Evolutionary conservation across 2,797 vertebrate genomes (phyloP).

Genomic region (Alca torda): DNA sequence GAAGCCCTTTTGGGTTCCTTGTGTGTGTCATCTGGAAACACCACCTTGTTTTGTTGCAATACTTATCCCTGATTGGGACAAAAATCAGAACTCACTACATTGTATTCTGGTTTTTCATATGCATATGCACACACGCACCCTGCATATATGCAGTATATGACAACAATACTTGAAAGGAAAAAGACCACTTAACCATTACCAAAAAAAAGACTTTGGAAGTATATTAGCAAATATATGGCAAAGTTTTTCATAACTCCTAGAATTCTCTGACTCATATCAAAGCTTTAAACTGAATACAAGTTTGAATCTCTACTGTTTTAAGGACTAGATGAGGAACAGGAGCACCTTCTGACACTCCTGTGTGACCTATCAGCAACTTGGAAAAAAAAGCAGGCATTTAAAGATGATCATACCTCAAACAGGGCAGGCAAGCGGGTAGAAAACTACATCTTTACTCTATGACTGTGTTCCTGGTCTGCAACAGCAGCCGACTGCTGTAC

Average conservation of each 20-base stretch:
- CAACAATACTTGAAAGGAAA: not conserved
- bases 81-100: not conserved
- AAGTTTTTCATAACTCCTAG: not conserved
- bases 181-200: not conserved
- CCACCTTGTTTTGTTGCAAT: not conserved
- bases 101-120: not conserved
- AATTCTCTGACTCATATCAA: not conserved
- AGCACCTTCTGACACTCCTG: not conserved
- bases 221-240: not conserved
- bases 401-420: not conserved
- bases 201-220: not conserved
- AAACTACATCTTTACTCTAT: not conserved
- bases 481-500: not conserved
- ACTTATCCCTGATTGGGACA: not conserved
- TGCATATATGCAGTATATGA: not conserved
- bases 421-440: not conserved
- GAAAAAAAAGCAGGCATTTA: not conserved
- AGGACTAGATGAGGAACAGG: not conserved
- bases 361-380: not conserved
- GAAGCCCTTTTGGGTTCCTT: not conserved
- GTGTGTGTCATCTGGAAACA: not conserved
- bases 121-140: rapidly evolving
- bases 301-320: not conserved
- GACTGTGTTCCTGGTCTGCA: not conserved
- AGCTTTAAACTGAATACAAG: not conserved